A percentile compares a stretch with the other conserved stretches of the same genome.
These are phyloP conservation scores for Alca torda DNA, from an alignment of 2,797 vertebrate species.

Conservation along the genomic window DNA sequence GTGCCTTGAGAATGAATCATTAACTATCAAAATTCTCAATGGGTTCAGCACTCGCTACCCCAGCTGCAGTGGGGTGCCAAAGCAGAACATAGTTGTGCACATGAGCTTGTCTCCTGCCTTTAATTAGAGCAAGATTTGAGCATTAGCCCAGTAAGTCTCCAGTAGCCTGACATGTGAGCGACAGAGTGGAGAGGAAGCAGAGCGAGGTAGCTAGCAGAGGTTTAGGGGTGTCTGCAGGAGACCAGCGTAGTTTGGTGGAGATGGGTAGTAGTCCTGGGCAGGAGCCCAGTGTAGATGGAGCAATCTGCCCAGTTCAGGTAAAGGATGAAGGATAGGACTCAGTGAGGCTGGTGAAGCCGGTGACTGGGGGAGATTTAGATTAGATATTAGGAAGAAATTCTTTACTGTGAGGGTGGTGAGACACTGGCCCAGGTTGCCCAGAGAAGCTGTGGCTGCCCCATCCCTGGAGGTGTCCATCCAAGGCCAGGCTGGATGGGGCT, in stretches of 20 bases:
- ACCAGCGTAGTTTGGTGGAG: neutral
- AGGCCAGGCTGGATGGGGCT: no score
- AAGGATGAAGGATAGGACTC: neutral
- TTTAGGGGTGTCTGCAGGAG: neutral
- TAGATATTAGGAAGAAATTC: no score
- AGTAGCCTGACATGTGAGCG: neutral
- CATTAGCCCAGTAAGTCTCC: neutral
- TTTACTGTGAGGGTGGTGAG: no score
- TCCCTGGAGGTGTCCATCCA: no score
- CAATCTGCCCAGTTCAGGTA: neutral
- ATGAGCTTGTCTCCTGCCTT: neutral
- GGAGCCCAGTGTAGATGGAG: neutral
- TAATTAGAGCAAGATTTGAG: neutral
- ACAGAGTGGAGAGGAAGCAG: neutral
- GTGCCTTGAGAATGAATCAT: neutral
- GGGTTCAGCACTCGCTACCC: neutral
- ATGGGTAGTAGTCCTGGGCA: neutral
- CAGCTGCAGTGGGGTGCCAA: neutral
- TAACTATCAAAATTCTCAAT: neutral
- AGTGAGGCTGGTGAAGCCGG: neutral
- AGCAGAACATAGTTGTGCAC: neutral
- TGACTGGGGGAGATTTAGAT: neutral
- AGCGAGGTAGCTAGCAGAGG: neutral
- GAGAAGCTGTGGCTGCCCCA: no score
- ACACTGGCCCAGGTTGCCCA: no score